Percentiles rank a stretch among this genome's conserved stretches.
phyloP scores from a whole-genome alignment of 2,113 vertebrate species.

The Periophthalmodon schlosseri region DNA sequence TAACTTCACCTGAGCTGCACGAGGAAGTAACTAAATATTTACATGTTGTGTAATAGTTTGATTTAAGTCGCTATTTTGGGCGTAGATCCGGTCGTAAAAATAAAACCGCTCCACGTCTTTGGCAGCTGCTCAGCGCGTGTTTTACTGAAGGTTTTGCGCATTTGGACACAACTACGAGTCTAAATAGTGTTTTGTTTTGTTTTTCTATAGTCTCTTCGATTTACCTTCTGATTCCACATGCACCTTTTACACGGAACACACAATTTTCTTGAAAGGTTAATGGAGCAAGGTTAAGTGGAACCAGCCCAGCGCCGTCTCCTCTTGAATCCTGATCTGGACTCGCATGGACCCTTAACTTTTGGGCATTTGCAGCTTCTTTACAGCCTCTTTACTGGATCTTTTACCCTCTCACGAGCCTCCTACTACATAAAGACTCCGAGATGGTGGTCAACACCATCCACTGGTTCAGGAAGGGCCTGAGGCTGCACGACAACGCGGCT shows the following conservation, averaged over 20 bases:
- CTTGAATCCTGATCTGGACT: background rate
- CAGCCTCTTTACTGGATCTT: background rate
- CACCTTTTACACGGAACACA: constrained; percentile 9
- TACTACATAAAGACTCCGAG: background rate
- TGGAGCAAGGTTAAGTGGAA: constrained; percentile 61
- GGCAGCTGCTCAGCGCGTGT: background rate
- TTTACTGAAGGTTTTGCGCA: background rate
- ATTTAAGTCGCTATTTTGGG: background rate
- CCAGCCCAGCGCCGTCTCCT: background rate
- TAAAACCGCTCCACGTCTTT: background rate
- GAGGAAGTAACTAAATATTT: background rate
- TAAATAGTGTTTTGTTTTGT: background rate
- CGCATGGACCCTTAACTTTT: background rate
- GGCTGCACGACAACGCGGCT: constrained; percentile 95
- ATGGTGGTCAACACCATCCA: constrained; percentile 95
- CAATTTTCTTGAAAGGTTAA: constrained; percentile 47
- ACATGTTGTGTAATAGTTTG: background rate
- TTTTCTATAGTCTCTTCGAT: background rate
- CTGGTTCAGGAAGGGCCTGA: constrained; percentile 96
- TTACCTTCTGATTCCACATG: constrained; percentile 28
- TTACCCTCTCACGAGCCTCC: too few relatives aligned
- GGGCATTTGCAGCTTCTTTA: background rate
- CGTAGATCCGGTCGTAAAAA: background rate
- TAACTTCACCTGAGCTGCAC: background rate
- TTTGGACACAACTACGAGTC: background rate